These are phyloP conservation scores for Thaleichthys pacificus DNA, from an alignment of 2,797 vertebrate genomes.

Conservation along the genomic window DNA sequence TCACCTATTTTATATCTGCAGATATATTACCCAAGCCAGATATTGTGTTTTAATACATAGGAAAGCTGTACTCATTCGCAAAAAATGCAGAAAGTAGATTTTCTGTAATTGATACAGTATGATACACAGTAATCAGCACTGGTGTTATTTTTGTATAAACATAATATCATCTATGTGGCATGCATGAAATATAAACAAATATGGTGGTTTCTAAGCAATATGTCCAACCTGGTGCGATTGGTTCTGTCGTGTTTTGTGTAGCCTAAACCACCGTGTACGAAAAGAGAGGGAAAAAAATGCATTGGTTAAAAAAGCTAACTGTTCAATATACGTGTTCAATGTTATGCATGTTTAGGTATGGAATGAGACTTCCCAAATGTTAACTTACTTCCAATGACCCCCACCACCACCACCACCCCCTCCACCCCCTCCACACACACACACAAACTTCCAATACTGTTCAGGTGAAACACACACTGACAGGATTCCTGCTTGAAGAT, in stretches of 20 bases:
- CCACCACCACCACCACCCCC: constrained; percentile 21
- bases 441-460: constrained; percentile 51
- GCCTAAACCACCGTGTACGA: constrained; percentile 71
- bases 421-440: constrained; percentile 13
- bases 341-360: constrained; percentile 82
- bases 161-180: constrained; percentile 86
- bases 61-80: constrained; percentile 64
- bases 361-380: constrained; percentile 76
- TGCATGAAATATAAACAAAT: constrained; percentile 90
- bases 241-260: constrained; percentile 80
- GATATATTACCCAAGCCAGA: constrained; percentile 44
- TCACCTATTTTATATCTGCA: constrained; percentile 52
- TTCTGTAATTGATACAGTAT: constrained; percentile 85
- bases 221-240: constrained; percentile 85
- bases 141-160: constrained; percentile 95
- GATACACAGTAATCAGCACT: constrained; percentile 85
- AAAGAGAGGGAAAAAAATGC: constrained; percentile 63
- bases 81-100: constrained; percentile 71
- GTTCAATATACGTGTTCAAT: constrained; percentile 79
- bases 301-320: constrained; percentile 70
- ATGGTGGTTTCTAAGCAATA: constrained; percentile 86
- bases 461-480: constrained; percentile 72
- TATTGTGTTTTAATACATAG: constrained; percentile 50
- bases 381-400: constrained; percentile 58
- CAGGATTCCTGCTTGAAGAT: constrained; percentile 34